These are phyloP conservation scores for Leistus spinibarbis DNA, from an alignment of 2,888 invertebrate species.

Conservation along the genomic window DNA sequence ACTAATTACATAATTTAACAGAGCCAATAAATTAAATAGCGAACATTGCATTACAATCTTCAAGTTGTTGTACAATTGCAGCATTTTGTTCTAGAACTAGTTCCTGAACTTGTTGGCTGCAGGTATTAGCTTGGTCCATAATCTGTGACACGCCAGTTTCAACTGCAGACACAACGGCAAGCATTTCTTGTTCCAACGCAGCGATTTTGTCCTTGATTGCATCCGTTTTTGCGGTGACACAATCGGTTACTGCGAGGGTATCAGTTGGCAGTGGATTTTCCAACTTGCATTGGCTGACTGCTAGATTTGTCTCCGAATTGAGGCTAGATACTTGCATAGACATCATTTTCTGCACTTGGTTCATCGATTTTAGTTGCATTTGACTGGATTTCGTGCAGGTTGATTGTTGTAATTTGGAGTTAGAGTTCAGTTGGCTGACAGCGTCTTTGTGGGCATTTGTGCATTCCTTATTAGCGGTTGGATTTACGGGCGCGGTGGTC, in stretches of 20 bases:
- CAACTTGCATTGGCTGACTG: slow-evolving; percentile 15
- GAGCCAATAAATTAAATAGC: background rate
- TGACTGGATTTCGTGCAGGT: slow-evolving; percentile 18
- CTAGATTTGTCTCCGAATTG: slow-evolving; percentile 6
- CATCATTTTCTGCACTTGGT: slow-evolving; percentile 5
- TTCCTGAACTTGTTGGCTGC: slow-evolving; percentile 4
- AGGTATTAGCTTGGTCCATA: slow-evolving; percentile 7
- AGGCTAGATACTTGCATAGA: slow-evolving; percentile 6
- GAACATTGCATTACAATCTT: slow-evolving; percentile 3
- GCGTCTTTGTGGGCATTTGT: background rate
- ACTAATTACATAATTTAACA: background rate
- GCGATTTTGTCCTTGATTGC: slow-evolving; percentile 13
- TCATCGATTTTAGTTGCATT: slow-evolving; percentile 8
- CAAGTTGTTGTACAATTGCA: background rate
- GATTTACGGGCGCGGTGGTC: slow-evolving; percentile 1
- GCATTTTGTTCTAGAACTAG: background rate
- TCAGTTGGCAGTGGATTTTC: slow-evolving; percentile 16
- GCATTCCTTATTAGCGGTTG: slow-evolving; percentile 17
- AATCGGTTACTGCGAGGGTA: slow-evolving; percentile 5
- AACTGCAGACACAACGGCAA: background rate
- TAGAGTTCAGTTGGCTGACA: slow-evolving; percentile 5
- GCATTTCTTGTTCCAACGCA: slow-evolving; percentile 8
- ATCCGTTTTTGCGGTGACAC: slow-evolving; percentile 4
- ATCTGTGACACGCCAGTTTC: slow-evolving; percentile 6
- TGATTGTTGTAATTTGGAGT: slow-evolving; percentile 14